Conservation (phyloP, 2,113 vertebrate species). For the Melanocharis versteri region DNA sequence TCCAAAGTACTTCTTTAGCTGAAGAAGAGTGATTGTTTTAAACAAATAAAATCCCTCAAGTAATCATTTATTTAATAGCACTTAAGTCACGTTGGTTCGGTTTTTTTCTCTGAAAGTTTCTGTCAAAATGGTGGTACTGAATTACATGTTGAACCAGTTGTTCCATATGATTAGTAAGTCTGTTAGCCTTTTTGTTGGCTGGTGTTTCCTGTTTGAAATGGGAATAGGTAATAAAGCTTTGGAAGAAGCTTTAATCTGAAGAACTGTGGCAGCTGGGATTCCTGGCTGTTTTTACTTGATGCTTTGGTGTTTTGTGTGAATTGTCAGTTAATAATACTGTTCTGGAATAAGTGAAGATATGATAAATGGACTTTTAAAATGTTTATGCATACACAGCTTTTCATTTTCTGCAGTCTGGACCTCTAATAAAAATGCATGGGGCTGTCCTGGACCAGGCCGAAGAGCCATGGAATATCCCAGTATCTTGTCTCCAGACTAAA, state of each 20-base stretch:
- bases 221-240: neutral
- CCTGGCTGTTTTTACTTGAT: neutral
- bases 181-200: neutral
- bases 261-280: neutral
- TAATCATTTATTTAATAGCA: constrained; percentile 38
- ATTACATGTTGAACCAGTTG: neutral
- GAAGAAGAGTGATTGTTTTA: neutral
- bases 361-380: neutral
- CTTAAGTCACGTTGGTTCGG: neutral
- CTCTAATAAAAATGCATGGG: neutral
- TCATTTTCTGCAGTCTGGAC: neutral
- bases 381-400: neutral
- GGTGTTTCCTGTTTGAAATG: neutral
- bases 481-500: neutral
- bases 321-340: neutral
- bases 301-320: neutral
- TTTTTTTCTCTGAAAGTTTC: neutral
- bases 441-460: neutral
- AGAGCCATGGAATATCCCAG: neutral
- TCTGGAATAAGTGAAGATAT: neutral
- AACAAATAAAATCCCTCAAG: constrained; percentile 28
- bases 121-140: neutral
- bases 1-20: neutral
- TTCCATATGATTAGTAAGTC: neutral
- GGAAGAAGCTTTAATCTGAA: neutral